Evolutionary conservation across 1,140 invertebrate species (phyloP), one percentile per base, ranked within the genome.

Genomic region (Polypedilum vanderplanki): DNA sequence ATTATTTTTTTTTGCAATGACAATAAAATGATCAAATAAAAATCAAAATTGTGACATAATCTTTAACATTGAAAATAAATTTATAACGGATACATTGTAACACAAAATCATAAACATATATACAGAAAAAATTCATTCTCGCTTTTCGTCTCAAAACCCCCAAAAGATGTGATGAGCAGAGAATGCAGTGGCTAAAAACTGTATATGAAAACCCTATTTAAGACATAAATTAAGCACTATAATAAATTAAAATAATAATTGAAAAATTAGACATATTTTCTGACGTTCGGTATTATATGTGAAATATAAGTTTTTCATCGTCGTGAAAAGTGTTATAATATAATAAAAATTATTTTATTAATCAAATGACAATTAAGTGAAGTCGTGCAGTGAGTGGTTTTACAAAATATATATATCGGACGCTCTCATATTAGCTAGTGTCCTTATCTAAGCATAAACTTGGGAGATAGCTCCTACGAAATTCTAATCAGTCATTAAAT

Each of bases 61-160:
- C 18, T 70, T 70, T 20, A 18, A 70, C 20, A 22, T 18, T 70
- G 17, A n/a, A 70, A 70, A 70, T 70, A 70, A 70, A 70, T 70
- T 70, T 20, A n/a, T 20, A n/a, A 9, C 9, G 20, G 9, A 18
- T 18, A 17, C 17, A 70, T 18, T 70, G n/a, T 18, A 70, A 70
- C 65, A 70, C 65, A 70, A 70, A 70, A 70, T 70, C 65, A 70
- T 70, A 70, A 70, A 70, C 65, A 70, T 20, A 70, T 17, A 18
- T 70, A 18, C 7, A 18, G n/a, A 20, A 70, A n/a, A n/a, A 70
- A 70, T 18, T 10, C 18, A 70, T 22, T 22, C 9, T 20, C 15
- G 10, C 64, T 18, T n/a, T n/a, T n/a, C n/a, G n/a, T n/a, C n/a
- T n/a, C n/a, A n/a, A n/a, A n/a, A n/a, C n/a, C n/a, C n/a, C 15